Conservation (phyloP, 2,888 invertebrate genomes). For the Lithosia quadra region DNA sequence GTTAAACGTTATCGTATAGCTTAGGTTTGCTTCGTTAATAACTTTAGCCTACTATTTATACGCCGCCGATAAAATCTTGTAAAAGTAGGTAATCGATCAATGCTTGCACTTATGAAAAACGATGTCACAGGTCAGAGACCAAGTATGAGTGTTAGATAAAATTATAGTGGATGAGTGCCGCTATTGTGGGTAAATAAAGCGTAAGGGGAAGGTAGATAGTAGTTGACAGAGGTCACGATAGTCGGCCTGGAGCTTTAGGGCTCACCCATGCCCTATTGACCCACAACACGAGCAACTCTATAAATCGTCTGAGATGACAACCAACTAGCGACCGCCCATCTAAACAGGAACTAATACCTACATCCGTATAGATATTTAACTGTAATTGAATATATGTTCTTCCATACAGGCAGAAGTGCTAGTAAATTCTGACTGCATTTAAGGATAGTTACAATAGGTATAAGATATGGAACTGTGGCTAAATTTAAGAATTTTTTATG, state of each 20-base stretch:
- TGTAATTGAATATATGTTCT: background rate
- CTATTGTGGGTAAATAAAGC: slow-evolving; percentile 66
- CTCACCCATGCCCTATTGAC: slow-evolving; percentile 62
- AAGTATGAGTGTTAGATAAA: slow-evolving; percentile 58
- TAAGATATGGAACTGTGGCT: background rate
- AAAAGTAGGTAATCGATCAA: slow-evolving; percentile 47
- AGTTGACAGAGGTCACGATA: slow-evolving; percentile 66
- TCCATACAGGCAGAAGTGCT: background rate
- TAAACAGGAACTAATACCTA: slow-evolving; percentile 27
- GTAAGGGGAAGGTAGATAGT: slow-evolving; percentile 63
- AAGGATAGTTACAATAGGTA: background rate
- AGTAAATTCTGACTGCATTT: background rate
- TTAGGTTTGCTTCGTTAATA: background rate
- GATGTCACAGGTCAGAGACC: slow-evolving; percentile 69
- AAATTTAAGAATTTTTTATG: background rate
- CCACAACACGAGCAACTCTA: slow-evolving; percentile 59
- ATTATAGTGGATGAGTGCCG: slow-evolving; percentile 64
- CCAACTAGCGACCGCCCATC: slow-evolving; percentile 49
- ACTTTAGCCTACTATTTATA: slow-evolving; percentile 18
- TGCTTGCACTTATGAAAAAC: slow-evolving; percentile 42
- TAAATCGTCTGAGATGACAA: slow-evolving; percentile 66
- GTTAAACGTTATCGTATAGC: background rate
- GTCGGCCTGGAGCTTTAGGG: slow-evolving; percentile 50
- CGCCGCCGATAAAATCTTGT: slow-evolving; percentile 23
- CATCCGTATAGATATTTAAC: slow-evolving; percentile 27